Base-by-base conservation (phyloP, 2,113 vertebrate genomes). In the Benthochromis sp. region DNA sequence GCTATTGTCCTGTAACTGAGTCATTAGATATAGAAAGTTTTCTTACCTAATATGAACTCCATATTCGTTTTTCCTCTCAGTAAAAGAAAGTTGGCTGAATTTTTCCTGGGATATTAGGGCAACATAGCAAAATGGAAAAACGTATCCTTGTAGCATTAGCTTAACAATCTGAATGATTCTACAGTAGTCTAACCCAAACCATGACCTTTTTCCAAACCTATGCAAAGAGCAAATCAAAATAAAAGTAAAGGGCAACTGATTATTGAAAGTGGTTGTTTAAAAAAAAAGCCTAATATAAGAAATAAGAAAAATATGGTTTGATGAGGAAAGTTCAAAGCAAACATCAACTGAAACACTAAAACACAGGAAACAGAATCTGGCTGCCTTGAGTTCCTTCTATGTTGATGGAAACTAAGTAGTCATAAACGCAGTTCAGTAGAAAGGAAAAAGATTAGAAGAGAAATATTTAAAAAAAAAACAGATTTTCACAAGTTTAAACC, bases 381-480 rank as follows among this genome's bases (percentile, higher is more conserved):
- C 36, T 27, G 40, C 40, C 21, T 73, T 73, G 21, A 29, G 13
- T 73, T 45, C 38, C 24, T 73, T 73, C 43, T 47, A 29, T 47
- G 21, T 11, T 45, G 8, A 73, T 45, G 43, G 69, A 73, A 73
- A 8, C 1, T 29, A 3, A 11, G 14, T 17, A 11, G 69, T 47
- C 1, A 27, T 5, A 7, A 73, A 73, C 17, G 4, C 3, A 2
- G 14, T 27, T 24, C 69, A 45, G 12, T 71, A 1, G 69, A 73
- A 47, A 73, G 8, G n/a, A 43, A 71, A 73, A 17, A 73, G 40
- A 45, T 11, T 27, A 9, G 5, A 27, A 45, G 13, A 76, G 43
- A 76, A 17, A 1, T 24, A 45, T 19, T 0, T n/a, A n/a, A n/a
- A 2, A 16, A 24, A 13, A 7, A 73, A 29, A 17, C 13, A 3